Conservation (phyloP, 2,888 invertebrate species). For the Brachylomia viminalis region DNA sequence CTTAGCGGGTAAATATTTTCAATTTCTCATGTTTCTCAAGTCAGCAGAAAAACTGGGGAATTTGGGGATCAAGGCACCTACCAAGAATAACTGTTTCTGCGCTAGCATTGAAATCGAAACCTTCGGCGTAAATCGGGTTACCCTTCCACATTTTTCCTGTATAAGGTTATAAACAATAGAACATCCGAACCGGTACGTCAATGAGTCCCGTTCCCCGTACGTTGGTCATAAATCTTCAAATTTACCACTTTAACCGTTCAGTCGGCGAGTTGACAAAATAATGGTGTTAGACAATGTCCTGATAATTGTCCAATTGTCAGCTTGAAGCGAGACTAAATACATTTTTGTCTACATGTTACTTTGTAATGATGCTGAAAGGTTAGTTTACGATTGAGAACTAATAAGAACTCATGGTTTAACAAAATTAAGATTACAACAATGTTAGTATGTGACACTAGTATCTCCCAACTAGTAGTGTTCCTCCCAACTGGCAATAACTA, state of each 20-base stretch:
- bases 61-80: not conserved
- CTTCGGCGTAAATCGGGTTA: constrained; percentile 42
- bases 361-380: constrained; percentile 30
- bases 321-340: constrained; percentile 73
- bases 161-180: constrained; percentile 53
- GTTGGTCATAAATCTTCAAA: constrained; percentile 79
- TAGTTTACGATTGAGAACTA: not conserved
- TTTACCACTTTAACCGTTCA: constrained; percentile 81
- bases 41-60: not conserved
- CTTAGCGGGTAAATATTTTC: not conserved
- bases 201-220: constrained; percentile 71
- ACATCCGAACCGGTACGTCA: constrained; percentile 67
- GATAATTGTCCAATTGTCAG: constrained; percentile 77
- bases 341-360: constrained; percentile 64
- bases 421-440: no score
- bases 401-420: not conserved
- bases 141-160: constrained; percentile 29
- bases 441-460: no score
- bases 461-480: no score
- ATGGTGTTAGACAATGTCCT: constrained; percentile 80
- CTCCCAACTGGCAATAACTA: no score
- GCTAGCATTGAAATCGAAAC: constrained; percentile 34
- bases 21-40: not conserved
- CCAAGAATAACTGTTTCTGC: constrained; percentile 21
- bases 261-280: constrained; percentile 82